These are phyloP conservation scores for Chymomyza procnemis DNA, from an alignment of 2,888 invertebrate species.

Conservation along the genomic window DNA sequence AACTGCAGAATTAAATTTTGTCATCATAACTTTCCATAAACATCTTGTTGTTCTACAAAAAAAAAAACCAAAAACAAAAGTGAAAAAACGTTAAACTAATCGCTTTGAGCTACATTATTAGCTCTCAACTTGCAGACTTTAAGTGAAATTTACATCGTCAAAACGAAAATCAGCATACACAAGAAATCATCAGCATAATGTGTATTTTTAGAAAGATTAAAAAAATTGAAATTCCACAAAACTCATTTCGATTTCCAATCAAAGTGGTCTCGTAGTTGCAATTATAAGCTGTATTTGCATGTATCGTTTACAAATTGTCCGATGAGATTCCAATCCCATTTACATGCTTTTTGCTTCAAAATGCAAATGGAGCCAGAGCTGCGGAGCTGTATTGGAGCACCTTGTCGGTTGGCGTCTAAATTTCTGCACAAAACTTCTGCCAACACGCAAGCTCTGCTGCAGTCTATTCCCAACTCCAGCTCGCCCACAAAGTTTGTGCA, in stretches of 20 bases:
- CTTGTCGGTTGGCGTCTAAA: background rate
- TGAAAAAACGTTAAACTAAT: no score
- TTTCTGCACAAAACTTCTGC: background rate
- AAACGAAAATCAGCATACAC: no score
- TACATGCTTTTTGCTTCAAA: conserved; percentile 44
- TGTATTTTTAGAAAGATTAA: background rate
- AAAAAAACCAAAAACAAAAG: no score
- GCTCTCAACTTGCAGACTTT: no score
- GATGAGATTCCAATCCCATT: conserved; percentile 46
- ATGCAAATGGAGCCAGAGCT: background rate
- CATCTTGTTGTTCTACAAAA: no score
- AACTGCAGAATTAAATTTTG: no score
- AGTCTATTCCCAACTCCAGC: background rate
- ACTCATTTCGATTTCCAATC: background rate
- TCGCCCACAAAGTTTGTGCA: background rate
- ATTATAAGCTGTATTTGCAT: background rate
- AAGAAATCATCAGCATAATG: no score
- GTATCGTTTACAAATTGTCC: background rate
- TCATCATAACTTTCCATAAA: no score
- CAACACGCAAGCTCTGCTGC: background rate
- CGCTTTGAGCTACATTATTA: no score
- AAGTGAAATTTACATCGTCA: no score
- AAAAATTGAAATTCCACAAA: background rate
- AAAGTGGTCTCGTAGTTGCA: background rate
- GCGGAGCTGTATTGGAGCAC: no score